Percentiles rank a stretch among this genome's conserved stretches.
Conservation (phyloP, 2,797 vertebrate genomes). For the Pyrrhura leucotis region DNA sequence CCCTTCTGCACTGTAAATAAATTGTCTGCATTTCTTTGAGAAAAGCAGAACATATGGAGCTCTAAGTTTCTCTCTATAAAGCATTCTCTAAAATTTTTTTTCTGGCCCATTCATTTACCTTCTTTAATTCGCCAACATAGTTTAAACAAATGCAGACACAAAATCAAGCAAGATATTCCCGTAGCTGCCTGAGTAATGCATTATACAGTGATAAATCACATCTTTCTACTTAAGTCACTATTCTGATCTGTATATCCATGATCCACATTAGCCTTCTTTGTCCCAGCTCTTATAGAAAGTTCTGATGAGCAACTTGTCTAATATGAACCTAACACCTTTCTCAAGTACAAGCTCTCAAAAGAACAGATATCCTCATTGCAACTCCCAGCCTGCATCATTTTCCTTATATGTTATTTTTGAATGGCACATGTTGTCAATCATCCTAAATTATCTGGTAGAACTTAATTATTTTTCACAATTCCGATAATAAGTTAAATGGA, state of each 20-base stretch:
- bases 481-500: neutral
- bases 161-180: neutral
- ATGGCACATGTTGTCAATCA: neutral
- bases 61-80: neutral
- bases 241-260: neutral
- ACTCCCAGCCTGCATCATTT: neutral
- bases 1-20: neutral
- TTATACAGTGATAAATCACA: neutral
- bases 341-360: neutral
- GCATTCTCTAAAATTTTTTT: neutral
- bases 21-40: neutral
- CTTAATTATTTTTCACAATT: neutral
- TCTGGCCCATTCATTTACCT: neutral
- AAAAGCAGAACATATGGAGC: slow-evolving; percentile 26
- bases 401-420: neutral
- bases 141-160: neutral
- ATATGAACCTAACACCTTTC: neutral
- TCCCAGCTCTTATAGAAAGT: neutral
- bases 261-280: neutral
- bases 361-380: neutral
- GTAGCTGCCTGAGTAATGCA: neutral
- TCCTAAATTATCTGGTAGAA: neutral
- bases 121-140: neutral
- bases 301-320: neutral
- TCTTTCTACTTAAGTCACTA: neutral